Conservation (phyloP, 2,888 invertebrate species). For the Tupiocoris notatus region DNA sequence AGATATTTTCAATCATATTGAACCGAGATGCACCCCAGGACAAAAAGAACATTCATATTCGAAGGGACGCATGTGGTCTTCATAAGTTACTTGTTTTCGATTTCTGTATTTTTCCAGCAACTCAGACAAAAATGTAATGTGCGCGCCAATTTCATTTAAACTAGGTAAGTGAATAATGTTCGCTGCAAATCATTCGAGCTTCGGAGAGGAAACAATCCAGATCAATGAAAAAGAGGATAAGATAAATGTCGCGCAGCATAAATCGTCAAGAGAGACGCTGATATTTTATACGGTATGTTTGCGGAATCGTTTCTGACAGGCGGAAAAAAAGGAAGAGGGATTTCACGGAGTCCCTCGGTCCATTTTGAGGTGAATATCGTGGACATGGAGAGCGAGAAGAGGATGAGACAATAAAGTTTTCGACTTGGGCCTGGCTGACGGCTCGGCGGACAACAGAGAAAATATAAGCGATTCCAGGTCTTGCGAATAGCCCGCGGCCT, state of each 20-base stretch:
- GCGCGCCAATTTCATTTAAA: too few species aligned
- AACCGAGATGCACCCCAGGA: too few species aligned
- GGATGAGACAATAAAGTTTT: constrained; percentile 38
- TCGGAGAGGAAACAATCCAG: neutral
- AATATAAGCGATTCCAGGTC: constrained; percentile 19
- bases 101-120: too few species aligned
- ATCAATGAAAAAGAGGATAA: neutral
- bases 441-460: constrained; percentile 28
- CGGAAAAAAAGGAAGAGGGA: too few species aligned
- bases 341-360: too few species aligned
- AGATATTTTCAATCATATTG: too few species aligned
- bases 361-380: constrained; percentile 7
- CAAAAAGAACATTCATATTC: too few species aligned
- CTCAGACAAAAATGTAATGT: too few species aligned
- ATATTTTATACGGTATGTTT: neutral
- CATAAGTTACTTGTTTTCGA: too few species aligned
- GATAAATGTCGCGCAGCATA: neutral
- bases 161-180: too few species aligned
- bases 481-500: neutral
- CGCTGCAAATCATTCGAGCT: too few species aligned
- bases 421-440: constrained; percentile 19
- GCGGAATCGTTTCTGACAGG: neutral
- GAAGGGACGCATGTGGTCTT: too few species aligned
- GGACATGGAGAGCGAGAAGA: constrained; percentile 22
- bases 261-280: neutral